Percentiles rank a stretch among this genome's conserved stretches.
Evolutionary conservation across 92 coral and sea anemone genomes (phyloP).

Genomic region (Isaurus tuberculatus): DNA sequence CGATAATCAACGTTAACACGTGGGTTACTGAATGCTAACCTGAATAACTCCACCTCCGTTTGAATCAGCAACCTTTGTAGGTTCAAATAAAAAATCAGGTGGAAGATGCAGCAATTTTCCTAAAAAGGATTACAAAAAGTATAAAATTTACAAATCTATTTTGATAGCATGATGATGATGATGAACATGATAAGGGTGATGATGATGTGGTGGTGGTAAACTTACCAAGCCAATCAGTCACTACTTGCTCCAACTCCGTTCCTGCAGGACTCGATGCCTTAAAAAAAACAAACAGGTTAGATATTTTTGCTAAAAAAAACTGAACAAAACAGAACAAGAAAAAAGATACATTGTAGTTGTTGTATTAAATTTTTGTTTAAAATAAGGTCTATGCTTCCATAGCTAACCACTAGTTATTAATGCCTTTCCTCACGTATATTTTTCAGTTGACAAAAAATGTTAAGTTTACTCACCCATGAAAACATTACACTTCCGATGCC

Average conservation of each 20-base stretch:
- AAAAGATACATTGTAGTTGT: too few species aligned
- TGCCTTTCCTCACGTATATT: too few species aligned
- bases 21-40: neutral
- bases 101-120: conserved; percentile 7
- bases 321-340: too few species aligned
- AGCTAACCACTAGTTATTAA: too few species aligned
- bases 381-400: too few species aligned
- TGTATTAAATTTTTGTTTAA: too few species aligned
- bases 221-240: conserved; percentile 39
- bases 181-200: too few species aligned
- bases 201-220: neutral
- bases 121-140: neutral
- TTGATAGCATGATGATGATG: too few species aligned
- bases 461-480: conserved; percentile 15
- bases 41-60: conserved; percentile 24
- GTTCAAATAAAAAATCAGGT: neutral
- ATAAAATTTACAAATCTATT: neutral
- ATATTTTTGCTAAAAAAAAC: neutral
- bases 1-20: neutral
- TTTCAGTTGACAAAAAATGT: too few species aligned
- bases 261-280: conserved; percentile 37
- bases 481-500: conserved; percentile 32
- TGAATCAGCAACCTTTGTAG: neutral
- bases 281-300: neutral
- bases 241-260: conserved; percentile 33